phyloP scores from a whole-genome alignment of 2,888 invertebrate species.

The Drosophila greeni region DNA sequence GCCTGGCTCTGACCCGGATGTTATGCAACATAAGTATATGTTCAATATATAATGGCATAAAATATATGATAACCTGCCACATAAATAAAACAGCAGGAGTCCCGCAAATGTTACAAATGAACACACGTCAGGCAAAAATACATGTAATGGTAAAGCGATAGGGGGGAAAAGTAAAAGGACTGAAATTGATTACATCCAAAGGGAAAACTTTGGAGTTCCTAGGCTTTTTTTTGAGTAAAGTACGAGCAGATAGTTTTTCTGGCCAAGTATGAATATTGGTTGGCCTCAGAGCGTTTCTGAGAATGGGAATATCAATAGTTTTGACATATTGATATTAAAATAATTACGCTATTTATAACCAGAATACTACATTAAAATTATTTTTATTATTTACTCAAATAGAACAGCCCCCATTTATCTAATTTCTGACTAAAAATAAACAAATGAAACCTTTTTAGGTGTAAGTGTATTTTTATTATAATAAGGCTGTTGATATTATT shows the following conservation, averaged over 20 bases:
- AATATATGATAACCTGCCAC: conserved; percentile 62
- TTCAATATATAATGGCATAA: conserved; percentile 68
- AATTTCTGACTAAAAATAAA: no score
- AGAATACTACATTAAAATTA: no score
- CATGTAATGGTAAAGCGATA: conserved; percentile 8
- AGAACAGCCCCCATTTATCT: no score
- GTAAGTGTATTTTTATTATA: conserved; percentile 1
- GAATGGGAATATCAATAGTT: no score
- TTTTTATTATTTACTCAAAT: no score
- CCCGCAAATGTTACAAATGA: conserved; percentile 55
- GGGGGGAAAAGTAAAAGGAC: conserved; percentile 11
- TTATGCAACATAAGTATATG: conserved; percentile 67
- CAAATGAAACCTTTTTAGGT: neutral
- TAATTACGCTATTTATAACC: no score
- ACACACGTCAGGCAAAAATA: conserved; percentile 54
- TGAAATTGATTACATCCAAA: conserved; percentile 7
- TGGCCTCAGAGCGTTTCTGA: neutral
- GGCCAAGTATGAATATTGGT: no score
- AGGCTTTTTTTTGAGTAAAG: neutral
- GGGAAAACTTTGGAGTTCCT: conserved; percentile 2
- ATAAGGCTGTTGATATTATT: neutral
- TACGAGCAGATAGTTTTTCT: neutral
- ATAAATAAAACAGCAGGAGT: conserved; percentile 58
- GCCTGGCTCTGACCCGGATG: conserved; percentile 15
- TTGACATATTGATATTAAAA: no score